Evolutionary conservation across 2,888 invertebrate genomes (phyloP).

Genomic region (Pachliopta kotzebuea): DNA sequence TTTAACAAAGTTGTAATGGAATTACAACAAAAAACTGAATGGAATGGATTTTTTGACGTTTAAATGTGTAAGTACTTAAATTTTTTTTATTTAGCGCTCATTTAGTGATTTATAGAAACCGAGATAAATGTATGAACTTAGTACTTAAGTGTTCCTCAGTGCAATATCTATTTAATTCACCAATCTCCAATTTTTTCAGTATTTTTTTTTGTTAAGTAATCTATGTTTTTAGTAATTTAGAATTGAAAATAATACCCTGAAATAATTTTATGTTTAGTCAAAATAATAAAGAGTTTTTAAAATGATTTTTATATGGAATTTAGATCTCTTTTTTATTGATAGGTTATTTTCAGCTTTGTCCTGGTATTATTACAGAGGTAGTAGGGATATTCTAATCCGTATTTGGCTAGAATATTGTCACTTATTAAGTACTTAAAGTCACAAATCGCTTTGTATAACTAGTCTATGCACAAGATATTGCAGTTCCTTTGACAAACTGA

Average conservation of each 20-base stretch:
- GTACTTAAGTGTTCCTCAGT: constrained; percentile 19
- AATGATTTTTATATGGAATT: background rate
- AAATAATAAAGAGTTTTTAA: background rate
- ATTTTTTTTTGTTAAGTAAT: background rate
- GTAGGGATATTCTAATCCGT: no score
- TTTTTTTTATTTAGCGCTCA: constrained; percentile 16
- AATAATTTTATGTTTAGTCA: background rate
- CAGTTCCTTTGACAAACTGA: background rate
- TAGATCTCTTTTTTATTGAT: background rate
- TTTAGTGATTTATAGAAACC: background rate
- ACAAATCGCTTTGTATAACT: background rate
- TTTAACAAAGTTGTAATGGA: background rate
- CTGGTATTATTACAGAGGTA: no score
- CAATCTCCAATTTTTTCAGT: background rate
- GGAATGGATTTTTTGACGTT: constrained; percentile 6
- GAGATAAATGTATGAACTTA: background rate
- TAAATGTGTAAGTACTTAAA: constrained; percentile 9
- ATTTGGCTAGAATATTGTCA: background rate
- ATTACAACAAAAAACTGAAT: background rate
- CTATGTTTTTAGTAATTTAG: background rate
- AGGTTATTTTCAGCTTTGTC: no score
- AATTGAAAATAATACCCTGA: no score
- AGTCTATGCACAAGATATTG: background rate
- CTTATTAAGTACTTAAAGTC: background rate
- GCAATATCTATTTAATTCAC: constrained; percentile 11